phyloP scores from a whole-genome alignment of 2,888 invertebrate genomes.

The Thereva unica region DNA sequence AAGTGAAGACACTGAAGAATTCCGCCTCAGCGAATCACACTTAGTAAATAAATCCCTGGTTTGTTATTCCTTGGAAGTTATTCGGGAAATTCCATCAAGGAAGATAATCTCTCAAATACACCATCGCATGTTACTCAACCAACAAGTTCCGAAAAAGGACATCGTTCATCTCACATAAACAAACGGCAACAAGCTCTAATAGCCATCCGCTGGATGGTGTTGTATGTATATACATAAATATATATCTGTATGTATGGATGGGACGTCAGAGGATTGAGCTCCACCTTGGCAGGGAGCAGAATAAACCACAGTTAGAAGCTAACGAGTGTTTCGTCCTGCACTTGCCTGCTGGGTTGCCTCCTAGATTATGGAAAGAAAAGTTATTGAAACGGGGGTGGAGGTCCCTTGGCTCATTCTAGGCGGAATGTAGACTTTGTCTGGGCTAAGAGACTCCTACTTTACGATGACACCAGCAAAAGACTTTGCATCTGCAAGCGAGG shows the following conservation, averaged over 20 bases:
- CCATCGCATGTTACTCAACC: slow-evolving; percentile 3
- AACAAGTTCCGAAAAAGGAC: slow-evolving; percentile 25
- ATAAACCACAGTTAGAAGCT: slow-evolving; percentile 15
- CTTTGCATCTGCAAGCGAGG: no score
- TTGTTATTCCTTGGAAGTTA: slow-evolving; percentile 25
- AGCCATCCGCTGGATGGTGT: not conserved
- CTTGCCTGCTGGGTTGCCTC: not conserved
- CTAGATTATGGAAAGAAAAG: slow-evolving; percentile 2
- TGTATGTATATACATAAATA: not conserved
- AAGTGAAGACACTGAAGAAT: no score
- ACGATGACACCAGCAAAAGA: no score
- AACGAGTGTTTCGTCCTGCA: not conserved
- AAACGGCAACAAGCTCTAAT: slow-evolving; percentile 12
- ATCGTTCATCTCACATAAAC: slow-evolving; percentile 20
- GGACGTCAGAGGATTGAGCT: slow-evolving; percentile 9
- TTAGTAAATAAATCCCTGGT: not conserved
- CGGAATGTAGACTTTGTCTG: no score
- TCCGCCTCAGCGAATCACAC: no score
- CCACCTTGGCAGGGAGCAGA: slow-evolving; percentile 10
- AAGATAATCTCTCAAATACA: slow-evolving; percentile 31
- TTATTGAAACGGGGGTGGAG: no score
- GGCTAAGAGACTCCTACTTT: no score
- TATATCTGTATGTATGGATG: not conserved
- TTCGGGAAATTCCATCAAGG: slow-evolving; percentile 31
- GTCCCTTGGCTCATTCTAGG: no score